Conservation (phyloP, 2,113 vertebrate species). For the Gallinago media region DNA sequence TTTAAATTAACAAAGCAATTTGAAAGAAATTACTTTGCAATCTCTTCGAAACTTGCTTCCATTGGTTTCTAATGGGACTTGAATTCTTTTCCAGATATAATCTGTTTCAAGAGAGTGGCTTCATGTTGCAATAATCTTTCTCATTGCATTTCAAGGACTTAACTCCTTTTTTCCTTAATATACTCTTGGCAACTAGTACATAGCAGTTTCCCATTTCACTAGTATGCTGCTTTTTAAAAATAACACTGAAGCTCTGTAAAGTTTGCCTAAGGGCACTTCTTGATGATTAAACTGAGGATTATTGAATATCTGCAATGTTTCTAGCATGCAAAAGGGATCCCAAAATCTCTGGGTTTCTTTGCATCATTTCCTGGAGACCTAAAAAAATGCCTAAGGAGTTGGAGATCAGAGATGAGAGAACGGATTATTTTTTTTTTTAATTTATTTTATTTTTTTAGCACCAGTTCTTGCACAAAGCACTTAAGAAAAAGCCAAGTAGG, state of each 20-base stretch:
- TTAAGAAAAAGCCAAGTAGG: background rate
- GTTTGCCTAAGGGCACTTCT: background rate
- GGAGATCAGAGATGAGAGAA: background rate
- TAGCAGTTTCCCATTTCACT: background rate
- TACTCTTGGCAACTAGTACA: background rate
- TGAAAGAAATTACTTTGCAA: slow-evolving; percentile 16
- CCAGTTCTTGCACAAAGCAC: background rate
- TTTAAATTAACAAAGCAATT: slow-evolving; percentile 25
- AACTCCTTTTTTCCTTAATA: background rate
- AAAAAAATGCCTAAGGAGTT: background rate
- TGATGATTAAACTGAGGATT: background rate
- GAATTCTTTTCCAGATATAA: background rate
- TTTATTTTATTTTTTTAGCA: background rate
- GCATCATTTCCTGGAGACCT: background rate
- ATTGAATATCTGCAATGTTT: background rate
- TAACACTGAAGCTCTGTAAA: background rate
- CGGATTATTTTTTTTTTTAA: background rate
- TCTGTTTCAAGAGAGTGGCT: slow-evolving; percentile 10
- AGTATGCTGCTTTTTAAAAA: background rate
- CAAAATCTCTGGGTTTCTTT: background rate
- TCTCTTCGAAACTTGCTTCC: slow-evolving; percentile 29
- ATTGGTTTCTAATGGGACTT: slow-evolving; percentile 13
- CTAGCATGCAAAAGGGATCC: background rate
- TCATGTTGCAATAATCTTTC: background rate
- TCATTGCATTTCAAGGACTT: slow-evolving; percentile 12